Percentiles rank a stretch among this genome's conserved stretches.
Conservation (phyloP, 2,113 vertebrate genomes). For the Hemichromis elongatus region DNA sequence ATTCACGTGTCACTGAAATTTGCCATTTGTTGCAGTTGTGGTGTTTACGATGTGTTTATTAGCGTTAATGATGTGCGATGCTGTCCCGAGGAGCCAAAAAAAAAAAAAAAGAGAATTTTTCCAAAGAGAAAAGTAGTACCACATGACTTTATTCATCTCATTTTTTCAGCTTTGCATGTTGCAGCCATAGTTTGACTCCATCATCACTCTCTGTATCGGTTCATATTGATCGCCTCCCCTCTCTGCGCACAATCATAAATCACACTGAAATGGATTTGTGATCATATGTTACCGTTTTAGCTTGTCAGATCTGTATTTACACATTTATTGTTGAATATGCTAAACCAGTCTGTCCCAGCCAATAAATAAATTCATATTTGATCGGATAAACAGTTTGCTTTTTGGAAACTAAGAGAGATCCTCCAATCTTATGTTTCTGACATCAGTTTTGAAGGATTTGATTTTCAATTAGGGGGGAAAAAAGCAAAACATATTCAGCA, state of each 20-base stretch:
- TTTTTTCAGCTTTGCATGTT: not conserved
- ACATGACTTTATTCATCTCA: not conserved
- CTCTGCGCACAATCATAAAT: not conserved
- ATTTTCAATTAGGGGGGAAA: not conserved
- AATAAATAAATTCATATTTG: not conserved
- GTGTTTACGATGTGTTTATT: constrained; percentile 13
- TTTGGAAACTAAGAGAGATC: not conserved
- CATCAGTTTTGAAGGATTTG: not conserved
- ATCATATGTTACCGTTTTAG: not conserved
- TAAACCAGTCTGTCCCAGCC: not conserved
- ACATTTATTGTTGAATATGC: not conserved
- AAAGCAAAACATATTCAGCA: not conserved
- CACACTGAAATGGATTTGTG: not conserved
- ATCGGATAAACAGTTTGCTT: not conserved
- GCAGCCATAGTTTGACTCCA: not conserved
- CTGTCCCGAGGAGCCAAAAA: not conserved
- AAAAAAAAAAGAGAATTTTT: not conserved
- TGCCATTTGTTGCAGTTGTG: not conserved
- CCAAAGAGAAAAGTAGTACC: not conserved
- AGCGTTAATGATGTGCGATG: not conserved
- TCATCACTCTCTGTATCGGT: not conserved
- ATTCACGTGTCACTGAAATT: not conserved
- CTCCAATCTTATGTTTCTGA: not conserved
- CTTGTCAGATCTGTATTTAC: not conserved
- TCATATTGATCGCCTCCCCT: not conserved